These are phyloP conservation scores for Eueides isabella DNA, from an alignment of 1,140 invertebrate species.

Conservation along the genomic window DNA sequence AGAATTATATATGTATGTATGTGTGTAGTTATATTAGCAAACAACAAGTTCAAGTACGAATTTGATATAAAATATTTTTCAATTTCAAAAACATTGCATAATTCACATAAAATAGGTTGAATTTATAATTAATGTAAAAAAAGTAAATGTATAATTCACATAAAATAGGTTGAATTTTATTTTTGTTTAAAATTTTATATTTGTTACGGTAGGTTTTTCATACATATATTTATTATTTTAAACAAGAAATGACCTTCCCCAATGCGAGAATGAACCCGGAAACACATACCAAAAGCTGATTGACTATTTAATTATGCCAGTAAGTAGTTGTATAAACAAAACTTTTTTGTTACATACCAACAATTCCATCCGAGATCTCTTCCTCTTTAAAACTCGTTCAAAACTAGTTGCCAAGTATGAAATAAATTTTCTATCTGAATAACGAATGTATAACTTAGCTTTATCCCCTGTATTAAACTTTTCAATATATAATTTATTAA, in stretches of 20 bases:
- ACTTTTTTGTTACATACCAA: slow-evolving; percentile 7
- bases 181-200: too few species aligned
- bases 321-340: slow-evolving; percentile 14
- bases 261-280: slow-evolving; percentile 39
- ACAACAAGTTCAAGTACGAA: too few species aligned
- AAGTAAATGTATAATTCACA: too few species aligned
- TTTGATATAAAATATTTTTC: too few species aligned
- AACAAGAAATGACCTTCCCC: slow-evolving; percentile 30
- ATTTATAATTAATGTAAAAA: too few species aligned
- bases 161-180: too few species aligned
- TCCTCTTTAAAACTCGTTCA: slow-evolving; percentile 24
- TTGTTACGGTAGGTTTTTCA: too few species aligned
- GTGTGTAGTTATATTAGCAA: too few species aligned
- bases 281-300: slow-evolving; percentile 25
- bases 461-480: neutral
- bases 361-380: slow-evolving; percentile 18
- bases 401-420: slow-evolving; percentile 6
- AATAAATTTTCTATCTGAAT: slow-evolving; percentile 5
- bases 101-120: too few species aligned
- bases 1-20: too few species aligned
- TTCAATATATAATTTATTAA: neutral
- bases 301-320: slow-evolving; percentile 18
- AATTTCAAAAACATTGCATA: too few species aligned
- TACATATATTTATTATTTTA: neutral
- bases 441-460: neutral